Conservation (phyloP, 2,888 invertebrate genomes). For the Carabus problematicus region DNA sequence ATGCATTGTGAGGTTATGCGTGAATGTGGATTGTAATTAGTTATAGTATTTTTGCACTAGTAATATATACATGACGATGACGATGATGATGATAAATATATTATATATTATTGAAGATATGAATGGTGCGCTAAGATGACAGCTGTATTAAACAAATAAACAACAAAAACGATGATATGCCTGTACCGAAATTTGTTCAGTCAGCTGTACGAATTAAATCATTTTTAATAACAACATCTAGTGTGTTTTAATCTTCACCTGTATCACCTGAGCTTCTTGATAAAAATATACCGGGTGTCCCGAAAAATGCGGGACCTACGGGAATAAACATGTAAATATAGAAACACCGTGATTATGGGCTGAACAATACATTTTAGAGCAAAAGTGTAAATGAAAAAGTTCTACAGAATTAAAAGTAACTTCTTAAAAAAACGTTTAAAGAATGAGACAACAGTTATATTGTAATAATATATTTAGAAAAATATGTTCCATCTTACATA, state of each 20-base stretch:
- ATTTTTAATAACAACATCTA: conserved; percentile 29
- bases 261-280: no score
- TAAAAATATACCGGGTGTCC: no score
- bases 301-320: no score
- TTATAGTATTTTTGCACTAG: conserved; percentile 61
- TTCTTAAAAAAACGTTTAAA: no score
- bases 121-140: conserved; percentile 37
- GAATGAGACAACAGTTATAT: conserved; percentile 1
- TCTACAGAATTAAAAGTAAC: no score
- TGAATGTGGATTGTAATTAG: conserved; percentile 50
- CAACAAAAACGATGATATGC: conserved; percentile 31
- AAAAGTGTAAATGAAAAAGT: no score
- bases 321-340: no score
- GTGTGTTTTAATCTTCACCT: background rate
- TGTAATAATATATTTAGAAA: conserved; percentile 15
- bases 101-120: conserved; percentile 32
- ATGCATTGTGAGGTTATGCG: conserved; percentile 15
- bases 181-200: conserved; percentile 40
- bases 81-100: background rate
- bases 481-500: conserved; percentile 19
- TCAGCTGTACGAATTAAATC: conserved; percentile 42
- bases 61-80: conserved; percentile 46
- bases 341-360: no score
- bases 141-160: no score
- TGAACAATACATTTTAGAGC: no score